Evolutionary conservation across 2,888 invertebrate genomes (phyloP), one percentile per base, ranked within the genome.

Genomic region (Caenorhabditis becei): DNA sequence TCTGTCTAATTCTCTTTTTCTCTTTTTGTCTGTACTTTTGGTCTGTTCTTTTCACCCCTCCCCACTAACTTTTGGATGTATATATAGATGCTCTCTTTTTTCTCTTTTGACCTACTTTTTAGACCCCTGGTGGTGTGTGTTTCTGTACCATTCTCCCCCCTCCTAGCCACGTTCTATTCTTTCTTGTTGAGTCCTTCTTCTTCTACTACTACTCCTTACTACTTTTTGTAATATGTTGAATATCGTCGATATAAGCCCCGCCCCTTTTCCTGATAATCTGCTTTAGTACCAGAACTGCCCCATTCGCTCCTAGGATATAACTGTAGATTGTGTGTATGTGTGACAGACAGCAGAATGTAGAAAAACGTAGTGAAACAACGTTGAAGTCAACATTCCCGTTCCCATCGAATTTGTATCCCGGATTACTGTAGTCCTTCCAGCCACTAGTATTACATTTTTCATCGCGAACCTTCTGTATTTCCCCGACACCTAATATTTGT

Each of bases 101-200:
- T 47, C 10, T 3, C 3, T 47, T 20, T 18, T 47, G n/a, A n/a
- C 47, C 18, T 47, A n/a, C n/a, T 20, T 26, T 41, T 28, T 44
- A 58, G 35, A 69, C 67, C 67, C 56, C 56, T 69, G 67, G 67
- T 58, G 67, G 69, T 58, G 58, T 11, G 53, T n/a, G 18, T 54
- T 49, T 61, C 18, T 61, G 24, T 26, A 53, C 53, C 26, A 2
- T 32, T 56, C 32, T 20, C n/a, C 53, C 53, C 47, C 47, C 23
- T 24, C 44, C 54, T 72, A 72, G 72, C 72, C 72, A 72, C 72
- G 72, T 72, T 72, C 44, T 72, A 72, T 54, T 71, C 32, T 54
- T 26, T 49, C 32, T 49, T 67, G 24, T 54, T 26, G 54, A 54
- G 54, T 41, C 8, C 23, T 4, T 24, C 54, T 26, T 26, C n/a